These are phyloP conservation scores for Caloenas nicobarica DNA, from an alignment of 2,113 vertebrate genomes.

Conservation along the genomic window DNA sequence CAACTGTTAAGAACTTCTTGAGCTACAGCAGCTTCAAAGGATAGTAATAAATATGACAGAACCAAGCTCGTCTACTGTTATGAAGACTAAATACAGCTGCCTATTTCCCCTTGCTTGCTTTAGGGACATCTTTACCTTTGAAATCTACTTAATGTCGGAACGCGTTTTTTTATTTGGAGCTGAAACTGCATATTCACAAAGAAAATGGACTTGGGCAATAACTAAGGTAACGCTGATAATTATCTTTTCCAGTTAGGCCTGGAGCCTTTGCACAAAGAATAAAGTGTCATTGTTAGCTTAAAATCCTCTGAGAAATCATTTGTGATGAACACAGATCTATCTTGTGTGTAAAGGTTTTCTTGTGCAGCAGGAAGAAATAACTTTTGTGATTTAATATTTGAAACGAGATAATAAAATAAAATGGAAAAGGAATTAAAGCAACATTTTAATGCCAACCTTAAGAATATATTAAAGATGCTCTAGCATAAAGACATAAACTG, in stretches of 20 bases:
- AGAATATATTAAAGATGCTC: not conserved
- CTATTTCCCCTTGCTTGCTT: constrained; percentile 41
- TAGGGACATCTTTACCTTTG: constrained; percentile 91
- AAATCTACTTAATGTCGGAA: constrained; percentile 90
- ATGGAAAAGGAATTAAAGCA: not conserved
- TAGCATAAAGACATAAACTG: not conserved
- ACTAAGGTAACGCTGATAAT: constrained; percentile 83
- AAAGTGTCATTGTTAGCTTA: not conserved
- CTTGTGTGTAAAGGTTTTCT: not conserved
- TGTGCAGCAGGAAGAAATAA: constrained; percentile 6
- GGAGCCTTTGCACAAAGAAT: constrained; percentile 5
- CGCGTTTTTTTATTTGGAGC: constrained; percentile 86
- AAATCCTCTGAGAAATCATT: not conserved
- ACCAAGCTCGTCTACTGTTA: not conserved
- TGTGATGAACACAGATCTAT: not conserved
- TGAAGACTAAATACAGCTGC: not conserved
- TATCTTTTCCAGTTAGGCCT: constrained; percentile 33
- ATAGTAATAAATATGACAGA: not conserved
- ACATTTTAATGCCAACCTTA: not conserved
- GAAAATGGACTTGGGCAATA: constrained; percentile 89
- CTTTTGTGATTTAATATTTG: constrained; percentile 4
- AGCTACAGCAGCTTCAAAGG: not conserved
- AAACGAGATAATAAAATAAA: constrained; percentile 15
- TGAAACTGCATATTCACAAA: constrained; percentile 85
- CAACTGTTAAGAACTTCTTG: not conserved